Percentiles rank a stretch among this genome's conserved stretches.
Conservation (phyloP, 1,140 invertebrate genomes). For the Drosophila mojavensis region DNA sequence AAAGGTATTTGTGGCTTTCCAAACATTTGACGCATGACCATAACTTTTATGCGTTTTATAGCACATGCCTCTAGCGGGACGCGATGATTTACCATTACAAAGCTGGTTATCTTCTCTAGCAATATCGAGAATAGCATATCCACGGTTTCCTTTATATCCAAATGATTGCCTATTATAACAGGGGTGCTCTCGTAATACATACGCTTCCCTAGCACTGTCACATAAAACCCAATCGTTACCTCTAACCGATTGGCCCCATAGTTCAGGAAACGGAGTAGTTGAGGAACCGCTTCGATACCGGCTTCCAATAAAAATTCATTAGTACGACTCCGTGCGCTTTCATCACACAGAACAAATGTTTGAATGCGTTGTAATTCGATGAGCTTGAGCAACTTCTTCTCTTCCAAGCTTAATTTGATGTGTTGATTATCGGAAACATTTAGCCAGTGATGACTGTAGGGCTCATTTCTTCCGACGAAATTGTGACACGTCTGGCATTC, state of each 20-base stretch:
- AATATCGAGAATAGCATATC: conserved; percentile 63
- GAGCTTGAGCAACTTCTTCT: conserved; percentile 38
- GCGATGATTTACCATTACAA: conserved; percentile 35
- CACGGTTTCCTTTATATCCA: conserved; percentile 59
- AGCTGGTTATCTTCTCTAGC: conserved; percentile 60
- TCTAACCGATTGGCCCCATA: conserved; percentile 45
- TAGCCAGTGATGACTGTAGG: conserved; percentile 60
- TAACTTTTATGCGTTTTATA: conserved; percentile 54
- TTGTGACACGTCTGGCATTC: conserved; percentile 51
- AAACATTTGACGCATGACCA: conserved; percentile 37
- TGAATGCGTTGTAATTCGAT: conserved; percentile 51
- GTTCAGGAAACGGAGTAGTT: conserved; percentile 51
- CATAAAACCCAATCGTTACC: conserved; percentile 56
- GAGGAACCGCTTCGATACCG: conserved; percentile 60
- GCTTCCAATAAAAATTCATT: conserved; percentile 58
- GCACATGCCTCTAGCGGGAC: conserved; percentile 48
- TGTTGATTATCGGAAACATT: conserved; percentile 11
- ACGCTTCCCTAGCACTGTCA: conserved; percentile 38
- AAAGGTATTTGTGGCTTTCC: conserved; percentile 30
- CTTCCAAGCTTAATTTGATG: conserved; percentile 26
- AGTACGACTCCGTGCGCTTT: conserved; percentile 39
- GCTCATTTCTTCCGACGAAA: conserved; percentile 33
- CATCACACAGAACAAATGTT: conserved; percentile 64
- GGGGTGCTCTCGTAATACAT: conserved; percentile 56
- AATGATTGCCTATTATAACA: conserved; percentile 40